Evolutionary conservation across 2,888 invertebrate species (phyloP).

Genomic region (Napeogenes inachia): DNA sequence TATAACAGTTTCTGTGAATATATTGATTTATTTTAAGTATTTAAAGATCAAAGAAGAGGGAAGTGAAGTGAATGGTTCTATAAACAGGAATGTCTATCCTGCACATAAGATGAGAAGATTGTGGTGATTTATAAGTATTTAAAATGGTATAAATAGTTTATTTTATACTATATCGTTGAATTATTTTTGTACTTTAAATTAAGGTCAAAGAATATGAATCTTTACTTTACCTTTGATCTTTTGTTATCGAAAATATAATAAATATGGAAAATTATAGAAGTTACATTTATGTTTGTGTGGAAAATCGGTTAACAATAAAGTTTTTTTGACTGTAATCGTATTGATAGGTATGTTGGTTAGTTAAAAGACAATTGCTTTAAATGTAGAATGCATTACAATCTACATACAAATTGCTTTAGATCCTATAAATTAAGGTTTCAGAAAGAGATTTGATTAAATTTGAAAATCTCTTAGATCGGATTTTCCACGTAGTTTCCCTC

Average conservation of each 20-base stretch:
- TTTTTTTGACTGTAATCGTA: no score
- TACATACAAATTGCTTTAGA: background rate
- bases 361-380: background rate
- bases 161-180: background rate
- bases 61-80: slow-evolving; percentile 2
- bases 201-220: no score
- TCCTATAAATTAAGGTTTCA: background rate
- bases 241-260: no score
- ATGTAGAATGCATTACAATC: background rate
- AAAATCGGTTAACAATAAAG: no score
- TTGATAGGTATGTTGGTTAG: no score
- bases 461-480: slow-evolving; percentile 21
- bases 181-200: no score
- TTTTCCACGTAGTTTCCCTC: slow-evolving; percentile 19
- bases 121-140: slow-evolving; percentile 2
- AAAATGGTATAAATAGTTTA: background rate
- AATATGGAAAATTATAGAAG: no score
- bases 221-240: no score
- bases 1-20: background rate
- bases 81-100: background rate
- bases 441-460: slow-evolving; percentile 14
- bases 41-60: background rate
- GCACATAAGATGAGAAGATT: background rate
- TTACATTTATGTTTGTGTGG: no score
- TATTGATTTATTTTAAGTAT: background rate